Evolutionary conservation across 2,888 invertebrate species (phyloP), one percentile per base, ranked within the genome.

Genomic region (Troilus luridus): DNA sequence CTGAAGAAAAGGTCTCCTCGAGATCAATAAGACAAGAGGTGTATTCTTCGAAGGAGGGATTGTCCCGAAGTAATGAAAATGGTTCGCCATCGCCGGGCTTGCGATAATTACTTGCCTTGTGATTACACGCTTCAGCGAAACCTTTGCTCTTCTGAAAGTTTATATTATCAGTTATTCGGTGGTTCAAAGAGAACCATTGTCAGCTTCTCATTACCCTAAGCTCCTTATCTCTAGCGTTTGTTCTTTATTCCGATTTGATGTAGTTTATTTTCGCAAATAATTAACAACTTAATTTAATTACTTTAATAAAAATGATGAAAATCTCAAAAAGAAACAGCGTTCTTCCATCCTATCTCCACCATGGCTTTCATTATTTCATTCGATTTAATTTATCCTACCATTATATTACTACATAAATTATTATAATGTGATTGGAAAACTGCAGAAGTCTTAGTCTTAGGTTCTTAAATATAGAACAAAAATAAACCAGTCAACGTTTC

Each of bases 141-240:
- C 67, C 67, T 67, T 67, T 67, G 67, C 67, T 67, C 67, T 67
- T 67, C 67, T 14, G 67, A 67, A 67, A 67, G 67, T 67, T 67
- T 24, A 67, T 67, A 67, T 67, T 67, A 67, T 67, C 67, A 67
- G 67, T 67, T 67, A 14, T 67, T 24, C 14, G 24, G 67, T 24
- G 67, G 24, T 67, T 67, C 24, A 24, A 14, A 24, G 24, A 12
- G 6, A 67, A 24, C 24, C 67, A 6, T 67, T 67, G 24, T 67
- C 67, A 67, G 11, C 24, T 67, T 14, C 12, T 12, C 24, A 24
- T 11, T 67, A 1, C 64, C 24, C 24, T 9, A 10, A 12, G 10
- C 12, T 24, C 14, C 12, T 67, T 12, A 59, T 59, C 14, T 59
- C 59, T 59, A 10, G 8, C 21, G 9, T 64, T 67, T 67, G 12